phyloP scores from a whole-genome alignment of 2,113 vertebrate genomes.

The Himantopus leucocephalus region DNA sequence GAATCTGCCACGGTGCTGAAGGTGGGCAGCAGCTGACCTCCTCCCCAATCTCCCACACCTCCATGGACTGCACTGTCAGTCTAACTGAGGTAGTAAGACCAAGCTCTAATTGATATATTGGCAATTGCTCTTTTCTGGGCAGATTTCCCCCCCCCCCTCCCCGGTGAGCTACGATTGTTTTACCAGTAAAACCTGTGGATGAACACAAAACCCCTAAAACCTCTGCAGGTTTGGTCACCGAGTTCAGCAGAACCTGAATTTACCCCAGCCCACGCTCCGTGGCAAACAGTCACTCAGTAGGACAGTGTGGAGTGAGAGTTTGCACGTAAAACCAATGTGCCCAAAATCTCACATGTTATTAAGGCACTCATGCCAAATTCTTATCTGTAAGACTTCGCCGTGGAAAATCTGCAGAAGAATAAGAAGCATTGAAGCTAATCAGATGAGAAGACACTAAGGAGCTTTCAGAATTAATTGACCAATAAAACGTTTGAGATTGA shows the following conservation, averaged over 20 bases:
- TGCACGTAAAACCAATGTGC: fast-evolving
- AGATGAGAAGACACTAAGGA: neutral
- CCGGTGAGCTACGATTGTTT: fast-evolving
- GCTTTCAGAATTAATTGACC: neutral
- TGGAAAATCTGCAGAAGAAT: neutral
- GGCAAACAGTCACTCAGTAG: neutral
- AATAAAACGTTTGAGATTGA: neutral
- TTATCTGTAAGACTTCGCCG: neutral
- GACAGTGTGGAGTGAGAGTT: neutral
- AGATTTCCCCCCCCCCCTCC: neutral
- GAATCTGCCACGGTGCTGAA: fast-evolving
- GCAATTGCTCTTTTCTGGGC: neutral
- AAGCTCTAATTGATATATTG: fast-evolving
- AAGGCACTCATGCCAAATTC: neutral
- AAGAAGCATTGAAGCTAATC: neutral
- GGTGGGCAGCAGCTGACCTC: neutral
- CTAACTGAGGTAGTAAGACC: neutral
- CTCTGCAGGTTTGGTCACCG: neutral
- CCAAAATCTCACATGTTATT: neutral
- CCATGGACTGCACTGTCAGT: fast-evolving
- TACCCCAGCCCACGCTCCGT: neutral
- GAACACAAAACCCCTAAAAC: neutral
- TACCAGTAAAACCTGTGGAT: neutral
- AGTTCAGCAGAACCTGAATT: neutral
- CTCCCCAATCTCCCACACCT: neutral